These are phyloP conservation scores for Ammodytes dubius DNA, from an alignment of 2,113 vertebrate genomes.

Conservation along the genomic window DNA sequence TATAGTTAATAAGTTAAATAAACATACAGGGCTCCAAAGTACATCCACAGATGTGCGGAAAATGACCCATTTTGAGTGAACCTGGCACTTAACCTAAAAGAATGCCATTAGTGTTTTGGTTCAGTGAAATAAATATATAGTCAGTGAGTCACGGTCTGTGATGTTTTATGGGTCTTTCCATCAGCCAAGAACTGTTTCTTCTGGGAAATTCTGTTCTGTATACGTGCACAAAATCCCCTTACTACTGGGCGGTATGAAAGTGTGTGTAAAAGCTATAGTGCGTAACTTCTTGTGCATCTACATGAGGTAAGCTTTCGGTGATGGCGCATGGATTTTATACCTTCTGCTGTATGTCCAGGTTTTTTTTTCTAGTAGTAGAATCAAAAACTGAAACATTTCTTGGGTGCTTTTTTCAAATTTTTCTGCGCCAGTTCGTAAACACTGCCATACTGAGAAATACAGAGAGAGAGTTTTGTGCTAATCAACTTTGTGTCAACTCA, in stretches of 20 bases:
- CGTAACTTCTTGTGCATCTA: too few species aligned
- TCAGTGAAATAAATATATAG: constrained; percentile 35
- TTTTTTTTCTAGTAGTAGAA: too few species aligned
- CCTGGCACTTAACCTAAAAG: constrained; percentile 27
- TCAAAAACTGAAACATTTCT: too few species aligned
- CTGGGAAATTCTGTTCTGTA: not conserved
- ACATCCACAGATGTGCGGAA: constrained; percentile 56
- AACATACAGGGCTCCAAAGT: constrained; percentile 37
- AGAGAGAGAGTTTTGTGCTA: too few species aligned
- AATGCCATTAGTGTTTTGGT: constrained; percentile 45
- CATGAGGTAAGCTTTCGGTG: too few species aligned
- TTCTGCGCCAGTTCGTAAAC: too few species aligned
- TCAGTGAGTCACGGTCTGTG: constrained; percentile 28
- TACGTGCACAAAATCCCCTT: constrained; percentile 10
- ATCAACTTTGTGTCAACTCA: too few species aligned
- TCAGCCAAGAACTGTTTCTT: constrained; percentile 17
- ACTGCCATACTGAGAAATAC: too few species aligned
- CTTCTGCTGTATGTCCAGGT: too few species aligned
- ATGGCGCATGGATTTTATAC: too few species aligned
- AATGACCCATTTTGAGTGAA: constrained; percentile 34
- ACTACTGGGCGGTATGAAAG: not conserved
- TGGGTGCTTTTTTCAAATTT: too few species aligned
- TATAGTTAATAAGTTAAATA: constrained; percentile 49
- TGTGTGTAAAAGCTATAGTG: not conserved
- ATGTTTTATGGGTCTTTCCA: constrained; percentile 56